Evolutionary conservation across 2,797 vertebrate genomes (phyloP), one percentile per base, ranked within the genome.

Genomic region (Etheostoma perlongum): DNA sequence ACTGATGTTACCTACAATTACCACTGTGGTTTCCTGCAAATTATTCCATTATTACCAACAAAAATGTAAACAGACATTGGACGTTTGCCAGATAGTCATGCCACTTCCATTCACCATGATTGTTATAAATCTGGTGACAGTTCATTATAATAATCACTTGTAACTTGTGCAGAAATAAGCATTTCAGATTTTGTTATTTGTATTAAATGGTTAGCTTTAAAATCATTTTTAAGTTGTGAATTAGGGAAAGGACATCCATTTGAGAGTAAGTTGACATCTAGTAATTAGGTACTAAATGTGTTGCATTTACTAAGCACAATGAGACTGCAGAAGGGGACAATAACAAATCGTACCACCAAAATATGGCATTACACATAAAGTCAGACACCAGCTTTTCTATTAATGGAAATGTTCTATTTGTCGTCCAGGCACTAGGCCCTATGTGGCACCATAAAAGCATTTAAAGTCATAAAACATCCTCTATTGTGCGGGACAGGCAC

Each of bases 1-100:
- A 53, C 78, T 64, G 33, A 81, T 78, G 58, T 83, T 85, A 78
- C 67, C 63, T 73, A 21, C 33, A 79, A 83, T 85, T 78, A 72
- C 21, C 40, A 62, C 16, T 10, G 51, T 21, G 49, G 65, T 81
- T 77, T 79, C 47, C 30, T 65, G 52, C 21, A 78, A 76, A 82
- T 78, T 36, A 81, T 52, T 40, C 27, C 36, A 15, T 42, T 54
- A 7, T 25, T 27, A 54, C 10, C 10, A 40, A 40, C 11, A 40
- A 7, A 14, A 54, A 15, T 53, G 0, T 44, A 27, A 57, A 65
- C 46, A 70, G 44, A 58, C 47, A 58, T n/a, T 60, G 47, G 66
- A 48, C 16, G 64, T 57, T 65, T 67, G 36, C 14, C 23, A 18
- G 25, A 48, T 63, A 19, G 63, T 46, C 55, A 30, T 44, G 58